Evolutionary conservation across 2,797 vertebrate genomes (phyloP), one percentile per base, ranked within the genome.

Genomic region (Dicrostonyx torquatus): DNA sequence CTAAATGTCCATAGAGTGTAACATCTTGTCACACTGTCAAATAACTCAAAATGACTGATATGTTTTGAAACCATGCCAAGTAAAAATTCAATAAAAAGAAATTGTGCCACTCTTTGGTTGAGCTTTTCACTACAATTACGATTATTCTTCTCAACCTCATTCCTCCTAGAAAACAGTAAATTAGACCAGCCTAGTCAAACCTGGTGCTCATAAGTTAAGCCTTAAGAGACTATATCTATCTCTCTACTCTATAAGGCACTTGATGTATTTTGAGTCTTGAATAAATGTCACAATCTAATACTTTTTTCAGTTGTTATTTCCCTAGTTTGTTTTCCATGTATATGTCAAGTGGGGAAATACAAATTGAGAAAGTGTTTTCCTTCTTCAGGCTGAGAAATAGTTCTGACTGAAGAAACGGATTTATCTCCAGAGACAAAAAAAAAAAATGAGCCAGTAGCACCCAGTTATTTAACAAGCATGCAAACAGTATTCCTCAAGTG

Each of bases 201-300:
- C 45, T 72, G 66, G 66, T 29, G 24, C 14, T 80, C 78, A 88
- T 60, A 75, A 93, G 26, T 68, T 58, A 92, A 84, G 83, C 92
- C 94, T 95, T 86, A 34, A 37, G 91, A 79, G 72, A 72, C 29
- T 40, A 43, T n/a, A 94, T 93, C 79, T 93, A 83, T 91, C 93
- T 95, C 88, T 92, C 79, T 70, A 55, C 88, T 87, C 18, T 91
- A 80, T 72, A 94, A 95, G 94, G 18, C 29, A 68, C 48, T 45
- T 64, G 62, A 94, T 89, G 48, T 26, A 84, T 92, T 90, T 79
- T 93, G 75, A 95, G 70, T 73, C 90, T 90, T 94, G 91, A 97
- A 90, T 88, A 94, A 97, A 87, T 89, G 48, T 58, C 1, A 0
- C 11, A 88, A 91, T 76, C 37, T 24, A 83, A 89, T 68, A 83